phyloP scores from a whole-genome alignment of 1,140 invertebrate genomes.

The Leptinotarsa texana region DNA sequence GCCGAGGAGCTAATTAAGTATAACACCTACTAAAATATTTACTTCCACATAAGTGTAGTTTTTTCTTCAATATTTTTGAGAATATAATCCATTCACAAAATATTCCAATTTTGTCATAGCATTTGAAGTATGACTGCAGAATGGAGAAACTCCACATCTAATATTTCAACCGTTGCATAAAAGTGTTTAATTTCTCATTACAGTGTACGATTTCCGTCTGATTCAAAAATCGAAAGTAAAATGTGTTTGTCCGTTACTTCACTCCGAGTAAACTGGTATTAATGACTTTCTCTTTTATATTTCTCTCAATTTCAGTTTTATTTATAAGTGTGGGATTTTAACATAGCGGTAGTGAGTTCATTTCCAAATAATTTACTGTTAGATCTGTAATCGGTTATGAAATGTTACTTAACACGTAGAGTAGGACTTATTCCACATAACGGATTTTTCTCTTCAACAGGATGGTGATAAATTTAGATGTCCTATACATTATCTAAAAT shows the following conservation, averaged over 20 bases:
- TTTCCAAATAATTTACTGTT: conserved; percentile 14
- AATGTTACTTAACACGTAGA: neutral
- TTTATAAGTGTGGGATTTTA: conserved; percentile 4
- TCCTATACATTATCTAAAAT: too few relatives aligned
- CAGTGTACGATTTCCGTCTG: conserved; percentile 17
- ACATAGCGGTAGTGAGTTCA: conserved; percentile 12
- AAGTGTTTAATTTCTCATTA: conserved; percentile 15
- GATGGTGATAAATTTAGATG: too few relatives aligned
- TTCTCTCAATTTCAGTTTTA: conserved; percentile 20
- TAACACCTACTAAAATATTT: too few relatives aligned
- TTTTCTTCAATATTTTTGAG: neutral
- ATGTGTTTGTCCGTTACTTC: conserved; percentile 27
- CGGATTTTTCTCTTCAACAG: too few relatives aligned
- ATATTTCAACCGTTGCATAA: conserved; percentile 15
- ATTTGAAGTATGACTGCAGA: neutral
- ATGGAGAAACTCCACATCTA: conserved; percentile 4
- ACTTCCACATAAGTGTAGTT: neutral
- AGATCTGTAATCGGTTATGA: conserved; percentile 3
- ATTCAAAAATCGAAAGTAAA: conserved; percentile 29
- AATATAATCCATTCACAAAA: neutral
- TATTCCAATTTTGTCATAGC: too few relatives aligned
- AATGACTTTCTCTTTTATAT: conserved; percentile 23
- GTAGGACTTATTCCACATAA: too few relatives aligned
- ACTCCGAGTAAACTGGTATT: conserved; percentile 21
- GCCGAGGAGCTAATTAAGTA: too few relatives aligned